Percentiles rank a stretch among this genome's conserved stretches.
These are phyloP conservation scores for Philopedon plagiatum DNA, from an alignment of 2,888 invertebrate species.

Conservation along the genomic window DNA sequence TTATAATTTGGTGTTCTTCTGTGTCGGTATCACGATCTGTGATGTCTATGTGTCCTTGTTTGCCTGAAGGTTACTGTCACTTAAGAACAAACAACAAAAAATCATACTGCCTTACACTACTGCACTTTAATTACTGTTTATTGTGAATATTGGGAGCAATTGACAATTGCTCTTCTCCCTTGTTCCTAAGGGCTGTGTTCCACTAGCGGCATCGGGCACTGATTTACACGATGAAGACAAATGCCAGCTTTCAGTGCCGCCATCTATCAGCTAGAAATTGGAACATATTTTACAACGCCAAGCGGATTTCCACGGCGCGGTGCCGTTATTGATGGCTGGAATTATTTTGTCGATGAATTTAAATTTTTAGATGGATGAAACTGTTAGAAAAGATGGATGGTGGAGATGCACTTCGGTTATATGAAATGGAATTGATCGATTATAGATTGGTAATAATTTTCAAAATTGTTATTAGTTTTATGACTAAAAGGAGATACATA, in stretches of 20 bases:
- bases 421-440: neutral
- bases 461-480: too few species aligned
- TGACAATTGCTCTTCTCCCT: slow-evolving; percentile 6
- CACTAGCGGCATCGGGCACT: slow-evolving; percentile 44
- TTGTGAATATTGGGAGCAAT: neutral
- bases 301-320: slow-evolving; percentile 46
- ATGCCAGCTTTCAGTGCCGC: slow-evolving; percentile 65
- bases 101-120: too few species aligned
- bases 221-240: slow-evolving; percentile 67
- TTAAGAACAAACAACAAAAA: too few species aligned
- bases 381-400: slow-evolving; percentile 11
- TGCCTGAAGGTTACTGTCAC: too few species aligned
- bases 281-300: slow-evolving; percentile 59
- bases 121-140: neutral
- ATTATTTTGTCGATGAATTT: slow-evolving; percentile 45
- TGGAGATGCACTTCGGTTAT: neutral
- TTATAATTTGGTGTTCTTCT: too few species aligned
- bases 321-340: slow-evolving; percentile 40
- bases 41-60: too few species aligned
- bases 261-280: slow-evolving; percentile 63
- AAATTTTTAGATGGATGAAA: slow-evolving; percentile 45
- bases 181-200: slow-evolving; percentile 42
- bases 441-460: neutral
- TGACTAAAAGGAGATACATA: too few species aligned
- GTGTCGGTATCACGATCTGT: too few species aligned